A percentile compares a stretch with the other conserved stretches of the same genome.
Conservation (phyloP, 2,888 invertebrate species). For the Platynereis dumerilii region DNA sequence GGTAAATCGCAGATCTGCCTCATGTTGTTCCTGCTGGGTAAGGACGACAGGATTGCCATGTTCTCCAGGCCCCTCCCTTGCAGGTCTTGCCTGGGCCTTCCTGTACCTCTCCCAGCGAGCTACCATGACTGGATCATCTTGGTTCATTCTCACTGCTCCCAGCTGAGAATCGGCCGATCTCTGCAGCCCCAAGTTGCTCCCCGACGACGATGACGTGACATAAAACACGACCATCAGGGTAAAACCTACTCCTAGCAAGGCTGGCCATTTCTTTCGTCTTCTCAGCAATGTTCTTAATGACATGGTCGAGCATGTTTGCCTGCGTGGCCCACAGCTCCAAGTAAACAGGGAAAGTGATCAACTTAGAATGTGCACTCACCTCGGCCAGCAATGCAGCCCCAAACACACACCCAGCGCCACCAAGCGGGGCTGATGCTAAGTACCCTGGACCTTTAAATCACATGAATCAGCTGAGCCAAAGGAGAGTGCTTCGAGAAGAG, state of each 20-base stretch:
- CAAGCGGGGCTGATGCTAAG: too few relatives aligned
- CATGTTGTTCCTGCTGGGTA: slow-evolving; percentile 67
- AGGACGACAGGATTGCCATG: slow-evolving; percentile 50
- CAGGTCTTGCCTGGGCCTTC: slow-evolving; percentile 19
- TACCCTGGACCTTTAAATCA: too few relatives aligned
- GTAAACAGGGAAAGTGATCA: too few relatives aligned
- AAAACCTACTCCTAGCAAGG: background rate
- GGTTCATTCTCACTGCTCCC: background rate
- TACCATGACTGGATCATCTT: slow-evolving; percentile 16
- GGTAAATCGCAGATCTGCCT: slow-evolving; percentile 74
- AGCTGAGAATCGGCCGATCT: too few relatives aligned
- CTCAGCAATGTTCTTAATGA: background rate
- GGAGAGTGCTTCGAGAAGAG: too few relatives aligned
- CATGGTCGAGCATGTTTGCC: background rate
- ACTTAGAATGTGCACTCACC: too few relatives aligned
- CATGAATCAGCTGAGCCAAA: too few relatives aligned
- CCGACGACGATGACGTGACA: background rate
- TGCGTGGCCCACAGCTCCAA: too few relatives aligned
- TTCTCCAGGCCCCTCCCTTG: slow-evolving; percentile 56
- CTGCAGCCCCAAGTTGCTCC: background rate
- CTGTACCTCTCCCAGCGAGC: slow-evolving; percentile 28
- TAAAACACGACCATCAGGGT: background rate
- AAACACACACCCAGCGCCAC: too few relatives aligned
- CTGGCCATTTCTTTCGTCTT: slow-evolving; percentile 7
- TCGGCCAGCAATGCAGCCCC: too few relatives aligned